Evolutionary conservation across 2,797 vertebrate species (phyloP).

Genomic region (Parambassis ranga): DNA sequence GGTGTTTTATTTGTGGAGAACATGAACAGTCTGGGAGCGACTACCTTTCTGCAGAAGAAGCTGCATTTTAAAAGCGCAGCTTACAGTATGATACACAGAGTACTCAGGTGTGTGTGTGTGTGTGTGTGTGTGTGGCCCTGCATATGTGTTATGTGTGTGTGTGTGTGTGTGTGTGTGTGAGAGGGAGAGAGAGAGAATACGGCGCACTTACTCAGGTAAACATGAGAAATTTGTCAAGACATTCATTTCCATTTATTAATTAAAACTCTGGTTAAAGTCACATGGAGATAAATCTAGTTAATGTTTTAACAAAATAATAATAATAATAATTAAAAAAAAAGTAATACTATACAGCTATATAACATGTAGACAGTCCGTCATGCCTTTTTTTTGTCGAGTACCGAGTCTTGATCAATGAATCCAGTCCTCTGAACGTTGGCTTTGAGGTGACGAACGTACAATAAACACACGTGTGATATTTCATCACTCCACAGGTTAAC

Average conservation of each 20-base stretch:
- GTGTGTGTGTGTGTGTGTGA: neutral
- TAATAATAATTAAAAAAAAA: too few relatives aligned
- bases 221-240: constrained; percentile 54
- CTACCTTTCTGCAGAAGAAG: constrained; percentile 61
- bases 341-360: constrained; percentile 82
- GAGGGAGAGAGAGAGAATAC: neutral
- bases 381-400: constrained; percentile 69
- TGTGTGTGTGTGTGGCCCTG: neutral
- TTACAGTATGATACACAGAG: constrained; percentile 50
- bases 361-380: constrained; percentile 57
- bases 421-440: constrained; percentile 41
- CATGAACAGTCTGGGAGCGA: constrained; percentile 33
- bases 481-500: constrained; percentile 71
- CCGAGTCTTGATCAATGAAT: constrained; percentile 63
- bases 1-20: constrained; percentile 55
- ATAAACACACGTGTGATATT: constrained; percentile 59
- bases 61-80: too few relatives aligned
- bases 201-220: constrained; percentile 45
- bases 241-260: constrained; percentile 67
- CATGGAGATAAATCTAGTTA: constrained; percentile 73
- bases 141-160: neutral
- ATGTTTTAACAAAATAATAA: constrained; percentile 60
- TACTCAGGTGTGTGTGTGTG: constrained; percentile 22
- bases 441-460: constrained; percentile 41
- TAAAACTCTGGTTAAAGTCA: constrained; percentile 79